Base-by-base conservation (phyloP, 1,140 invertebrate genomes). In the Teleogryllus occipitalis region DNA sequence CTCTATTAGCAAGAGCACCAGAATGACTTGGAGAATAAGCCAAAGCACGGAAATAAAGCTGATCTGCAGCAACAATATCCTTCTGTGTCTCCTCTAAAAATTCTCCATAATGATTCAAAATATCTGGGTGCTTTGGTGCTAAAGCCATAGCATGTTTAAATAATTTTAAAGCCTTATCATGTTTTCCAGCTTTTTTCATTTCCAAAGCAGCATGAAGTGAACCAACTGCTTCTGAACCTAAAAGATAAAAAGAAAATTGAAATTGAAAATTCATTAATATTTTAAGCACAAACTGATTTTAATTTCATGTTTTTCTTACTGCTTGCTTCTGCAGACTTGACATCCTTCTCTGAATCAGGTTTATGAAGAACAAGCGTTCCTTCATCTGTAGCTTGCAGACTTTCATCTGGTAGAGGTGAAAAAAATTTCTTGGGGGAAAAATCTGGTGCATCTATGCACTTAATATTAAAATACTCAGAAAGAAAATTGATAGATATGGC, bases 21-120 rank as follows among this genome's bases (percentile, higher is more conserved):
- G 89, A 87, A 85, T 99, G 95, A 76, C 92, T 90, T 0, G 97
- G 97, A 85, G 93, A 92, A 78, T 93, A 91, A 65, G 91, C 91
- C 73, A 99, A 87, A 8, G 97, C 97, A 85, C 91, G 88, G 10
- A 90, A 90, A 85, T 97, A 98, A 82, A 96, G 89, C 83, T 96
- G 94, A 88, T 99, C 96, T 7, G 98, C 98, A 84, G 91, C 90
- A 3, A 98, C 90, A 39, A 98, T 87, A 87, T 99, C 95, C 48
- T 95, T 91, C 82, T 95, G 90, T 21, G 92, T 92, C 79, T 93
- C 90, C 86, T 99, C 97, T 46, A 98, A 85, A 86, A 97, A 97
- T 86, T 98, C 96, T 47, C 97, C 97, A 87, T 97, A 98, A 82
- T 94, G 91, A 83, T 95, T 96, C 14, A 99, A 86, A 76, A 98